Percentiles rank a stretch among this genome's conserved stretches.
Conservation (phyloP, 2,888 invertebrate genomes). For the Patella ulyssiponensis region DNA sequence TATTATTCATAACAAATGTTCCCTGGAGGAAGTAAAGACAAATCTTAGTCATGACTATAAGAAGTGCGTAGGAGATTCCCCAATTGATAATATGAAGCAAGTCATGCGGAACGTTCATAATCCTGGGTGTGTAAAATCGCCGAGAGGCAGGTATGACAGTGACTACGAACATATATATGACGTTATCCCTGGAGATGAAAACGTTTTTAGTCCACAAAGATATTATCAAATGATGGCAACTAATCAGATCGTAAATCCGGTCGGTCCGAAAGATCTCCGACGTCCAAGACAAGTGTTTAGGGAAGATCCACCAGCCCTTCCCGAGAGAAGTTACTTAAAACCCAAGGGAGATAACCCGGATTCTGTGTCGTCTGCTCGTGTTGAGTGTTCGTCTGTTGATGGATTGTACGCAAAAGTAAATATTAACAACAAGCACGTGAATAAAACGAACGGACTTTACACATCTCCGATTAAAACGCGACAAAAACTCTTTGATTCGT, state of each 20-base stretch:
- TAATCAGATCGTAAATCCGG: constrained; percentile 1
- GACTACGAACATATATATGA: constrained; percentile 39
- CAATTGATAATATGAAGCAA: background rate
- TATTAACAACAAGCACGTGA: background rate
- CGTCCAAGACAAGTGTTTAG: background rate
- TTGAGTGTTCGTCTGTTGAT: constrained; percentile 6
- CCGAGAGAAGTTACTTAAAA: constrained; percentile 33
- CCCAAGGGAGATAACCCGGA: background rate
- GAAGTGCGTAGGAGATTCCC: background rate
- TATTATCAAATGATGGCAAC: background rate
- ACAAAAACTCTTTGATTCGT: background rate
- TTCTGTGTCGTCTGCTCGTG: background rate
- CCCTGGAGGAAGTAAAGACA: background rate
- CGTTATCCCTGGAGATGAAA: constrained; percentile 29
- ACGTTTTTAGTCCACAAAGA: constrained; percentile 13
- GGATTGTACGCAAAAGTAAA: background rate
- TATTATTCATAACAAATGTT: background rate
- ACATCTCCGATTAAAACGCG: background rate
- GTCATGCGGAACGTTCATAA: background rate
- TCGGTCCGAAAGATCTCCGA: constrained; percentile 12
- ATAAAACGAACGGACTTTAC: background rate
- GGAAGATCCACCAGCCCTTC: constrained; percentile 35
- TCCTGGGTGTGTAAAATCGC: constrained; percentile 11
- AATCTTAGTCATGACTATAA: background rate
- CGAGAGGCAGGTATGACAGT: constrained; percentile 14